Conservation (phyloP, 2,113 vertebrate genomes). For the Gopherus evgoodei region DNA sequence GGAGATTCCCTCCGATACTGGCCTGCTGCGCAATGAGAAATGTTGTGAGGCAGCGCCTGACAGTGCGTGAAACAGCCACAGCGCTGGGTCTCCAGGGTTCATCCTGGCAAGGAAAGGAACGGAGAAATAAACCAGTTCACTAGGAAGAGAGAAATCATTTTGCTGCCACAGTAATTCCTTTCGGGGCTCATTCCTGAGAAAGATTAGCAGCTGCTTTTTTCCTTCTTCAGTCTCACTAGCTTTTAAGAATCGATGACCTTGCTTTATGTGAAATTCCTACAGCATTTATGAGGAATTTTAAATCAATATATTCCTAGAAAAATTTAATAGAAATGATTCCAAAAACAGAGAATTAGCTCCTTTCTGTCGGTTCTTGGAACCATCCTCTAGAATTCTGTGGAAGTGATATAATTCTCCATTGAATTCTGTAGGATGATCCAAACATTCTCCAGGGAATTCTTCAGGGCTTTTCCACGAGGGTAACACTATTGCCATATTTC, state of each 20-base stretch:
- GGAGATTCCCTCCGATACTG: conserved; percentile 31
- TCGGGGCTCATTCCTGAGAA: too few relatives aligned
- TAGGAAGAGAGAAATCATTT: background rate
- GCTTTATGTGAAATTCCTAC: background rate
- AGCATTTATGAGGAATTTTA: background rate
- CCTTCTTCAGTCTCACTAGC: background rate
- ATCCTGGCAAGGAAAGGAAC: background rate
- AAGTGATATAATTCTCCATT: background rate
- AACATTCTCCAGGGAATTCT: background rate
- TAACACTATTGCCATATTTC: too few relatives aligned
- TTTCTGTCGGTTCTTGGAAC: background rate
- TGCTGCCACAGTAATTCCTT: background rate
- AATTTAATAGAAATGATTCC: background rate
- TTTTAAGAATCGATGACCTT: background rate
- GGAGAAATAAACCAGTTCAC: background rate
- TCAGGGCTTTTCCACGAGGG: background rate
- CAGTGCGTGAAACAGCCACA: background rate
- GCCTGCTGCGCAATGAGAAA: background rate
- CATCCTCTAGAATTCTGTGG: background rate
- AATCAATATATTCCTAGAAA: background rate
- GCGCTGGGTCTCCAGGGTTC: too few relatives aligned
- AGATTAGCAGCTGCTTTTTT: background rate
- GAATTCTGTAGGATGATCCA: background rate
- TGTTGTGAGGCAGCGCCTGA: background rate
- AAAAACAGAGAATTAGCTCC: background rate